A percentile compares a stretch with the other conserved stretches of the same genome.
phyloP scores from a whole-genome alignment of 2,113 vertebrate genomes.

The Penelope pileata region DNA sequence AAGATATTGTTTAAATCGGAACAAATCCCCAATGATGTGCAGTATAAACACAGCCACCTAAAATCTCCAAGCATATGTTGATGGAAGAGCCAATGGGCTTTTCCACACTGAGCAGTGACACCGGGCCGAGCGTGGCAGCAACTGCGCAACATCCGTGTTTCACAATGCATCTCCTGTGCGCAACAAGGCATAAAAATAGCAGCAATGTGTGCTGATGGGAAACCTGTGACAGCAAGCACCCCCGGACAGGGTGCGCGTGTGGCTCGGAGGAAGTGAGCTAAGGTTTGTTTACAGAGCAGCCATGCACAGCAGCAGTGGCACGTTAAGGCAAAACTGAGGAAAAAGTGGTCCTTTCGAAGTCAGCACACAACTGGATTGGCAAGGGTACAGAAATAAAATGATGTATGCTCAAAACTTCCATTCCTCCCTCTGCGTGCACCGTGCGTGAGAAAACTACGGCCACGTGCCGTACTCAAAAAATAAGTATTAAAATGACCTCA shows the following conservation, averaged over 20 bases:
- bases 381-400: accelerated
- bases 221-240: not conserved
- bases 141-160: not conserved
- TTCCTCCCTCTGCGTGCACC: no score
- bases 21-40: not conserved
- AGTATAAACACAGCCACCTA: not conserved
- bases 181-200: constrained; percentile 12
- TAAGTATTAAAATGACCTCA: accelerated
- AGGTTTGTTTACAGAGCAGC: not conserved
- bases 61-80: not conserved
- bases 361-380: not conserved
- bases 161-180: not conserved
- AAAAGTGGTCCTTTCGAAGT: not conserved
- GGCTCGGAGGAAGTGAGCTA: not conserved
- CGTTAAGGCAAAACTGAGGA: not conserved
- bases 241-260: not conserved
- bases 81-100: accelerated
- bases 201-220: not conserved
- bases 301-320: accelerated
- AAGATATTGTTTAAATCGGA: not conserved
- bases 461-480: accelerated
- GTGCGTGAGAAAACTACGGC: accelerated
- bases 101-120: no score
- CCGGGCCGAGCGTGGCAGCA: no score
- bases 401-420: accelerated